A percentile compares a stretch with the other conserved stretches of the same genome.
phyloP scores from a whole-genome alignment of 2,113 vertebrate species.

The Lepus timidus region DNA sequence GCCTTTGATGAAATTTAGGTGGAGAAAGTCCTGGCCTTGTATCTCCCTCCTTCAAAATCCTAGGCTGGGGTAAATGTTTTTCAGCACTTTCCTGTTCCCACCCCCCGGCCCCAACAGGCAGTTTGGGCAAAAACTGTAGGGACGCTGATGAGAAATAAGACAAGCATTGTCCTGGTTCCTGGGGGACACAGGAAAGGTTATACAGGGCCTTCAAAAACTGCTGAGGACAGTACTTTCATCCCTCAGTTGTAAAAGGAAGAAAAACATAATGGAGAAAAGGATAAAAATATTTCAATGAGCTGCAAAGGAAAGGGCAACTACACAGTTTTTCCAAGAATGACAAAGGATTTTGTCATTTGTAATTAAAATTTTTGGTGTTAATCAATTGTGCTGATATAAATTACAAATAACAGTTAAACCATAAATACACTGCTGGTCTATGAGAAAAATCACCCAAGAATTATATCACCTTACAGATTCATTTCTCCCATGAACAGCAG shows the following conservation, averaged over 20 bases:
- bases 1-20: fast-evolving
- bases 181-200: not conserved
- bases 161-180: not conserved
- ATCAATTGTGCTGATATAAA: not conserved
- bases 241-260: not conserved
- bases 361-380: not conserved
- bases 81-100: not conserved
- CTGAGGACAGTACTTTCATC: not conserved
- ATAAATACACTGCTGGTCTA: not conserved
- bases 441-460: not conserved
- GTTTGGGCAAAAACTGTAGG: constrained; percentile 33
- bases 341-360: not conserved
- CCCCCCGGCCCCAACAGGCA: constrained; percentile 16
- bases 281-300: not conserved
- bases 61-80: not conserved
- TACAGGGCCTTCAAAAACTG: not conserved
- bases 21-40: not conserved
- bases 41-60: not conserved
- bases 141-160: constrained; percentile 40
- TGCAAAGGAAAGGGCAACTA: not conserved
- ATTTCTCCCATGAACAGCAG: not conserved
- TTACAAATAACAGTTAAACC: not conserved
- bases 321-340: not conserved
- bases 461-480: not conserved
- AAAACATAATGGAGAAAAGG: not conserved